Percentiles rank a stretch among this genome's conserved stretches.
These are phyloP conservation scores for Vireo griseus DNA, from an alignment of 2,797 vertebrate genomes.

Conservation along the genomic window DNA sequence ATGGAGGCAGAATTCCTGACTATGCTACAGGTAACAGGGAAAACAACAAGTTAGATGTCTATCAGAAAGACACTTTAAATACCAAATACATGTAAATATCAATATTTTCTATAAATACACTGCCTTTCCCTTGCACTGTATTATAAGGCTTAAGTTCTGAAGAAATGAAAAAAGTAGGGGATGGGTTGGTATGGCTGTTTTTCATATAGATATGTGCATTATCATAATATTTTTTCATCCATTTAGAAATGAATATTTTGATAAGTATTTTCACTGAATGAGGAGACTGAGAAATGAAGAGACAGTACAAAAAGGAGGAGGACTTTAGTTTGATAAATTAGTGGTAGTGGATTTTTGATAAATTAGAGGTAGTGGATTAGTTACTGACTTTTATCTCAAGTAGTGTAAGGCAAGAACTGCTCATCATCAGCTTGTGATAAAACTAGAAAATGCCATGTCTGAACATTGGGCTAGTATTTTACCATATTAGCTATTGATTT, in stretches of 20 bases:
- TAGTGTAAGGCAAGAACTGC: constrained; percentile 33
- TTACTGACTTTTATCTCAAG: constrained; percentile 40
- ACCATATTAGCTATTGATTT: constrained; percentile 60
- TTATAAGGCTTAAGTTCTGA: background rate
- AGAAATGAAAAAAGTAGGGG: background rate
- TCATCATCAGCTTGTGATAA: constrained; percentile 47
- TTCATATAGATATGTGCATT: background rate
- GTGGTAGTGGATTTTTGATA: constrained; percentile 5
- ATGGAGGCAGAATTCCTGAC: constrained; percentile 4
- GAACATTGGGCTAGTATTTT: constrained; percentile 28
- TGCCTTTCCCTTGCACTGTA: background rate
- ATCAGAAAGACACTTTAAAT: background rate
- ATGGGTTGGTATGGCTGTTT: background rate
- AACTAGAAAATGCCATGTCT: constrained; percentile 33
- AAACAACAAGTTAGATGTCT: background rate
- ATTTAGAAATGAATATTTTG: background rate
- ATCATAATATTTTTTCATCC: background rate
- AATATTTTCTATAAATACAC: background rate
- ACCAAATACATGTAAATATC: background rate
- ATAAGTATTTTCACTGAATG: background rate
- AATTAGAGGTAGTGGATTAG: constrained; percentile 25
- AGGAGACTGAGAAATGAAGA: background rate
- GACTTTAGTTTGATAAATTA: background rate
- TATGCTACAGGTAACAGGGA: background rate
- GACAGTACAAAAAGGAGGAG: background rate